phyloP scores from a whole-genome alignment of 2,888 invertebrate species.

The Kryphioiulus occultus region DNA sequence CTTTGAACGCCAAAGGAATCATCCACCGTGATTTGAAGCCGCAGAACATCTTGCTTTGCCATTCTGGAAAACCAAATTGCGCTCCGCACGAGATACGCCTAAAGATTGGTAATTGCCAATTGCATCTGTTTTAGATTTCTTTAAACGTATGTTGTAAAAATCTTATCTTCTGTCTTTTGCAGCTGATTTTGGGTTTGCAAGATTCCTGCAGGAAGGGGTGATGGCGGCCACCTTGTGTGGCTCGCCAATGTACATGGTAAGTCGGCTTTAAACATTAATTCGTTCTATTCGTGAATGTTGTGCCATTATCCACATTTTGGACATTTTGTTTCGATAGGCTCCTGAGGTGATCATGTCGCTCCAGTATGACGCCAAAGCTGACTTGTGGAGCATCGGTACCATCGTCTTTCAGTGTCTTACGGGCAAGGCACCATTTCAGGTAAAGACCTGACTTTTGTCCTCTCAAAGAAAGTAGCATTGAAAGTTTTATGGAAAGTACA shows the following conservation, averaged over 20 bases:
- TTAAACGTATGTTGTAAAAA: slow-evolving; percentile 1
- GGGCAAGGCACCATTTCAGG: slow-evolving; percentile 92
- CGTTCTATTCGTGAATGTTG: background rate
- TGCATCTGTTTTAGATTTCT: slow-evolving; percentile 25
- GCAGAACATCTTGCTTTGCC: slow-evolving; percentile 96
- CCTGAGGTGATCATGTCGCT: slow-evolving; percentile 99
- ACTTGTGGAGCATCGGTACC: slow-evolving; percentile 98
- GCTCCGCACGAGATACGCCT: slow-evolving; percentile 87
- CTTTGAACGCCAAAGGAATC: slow-evolving; percentile 95
- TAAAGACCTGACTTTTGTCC: background rate
- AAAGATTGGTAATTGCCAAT: slow-evolving; percentile 82
- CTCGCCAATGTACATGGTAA: slow-evolving; percentile 99
- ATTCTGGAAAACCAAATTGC: slow-evolving; percentile 72
- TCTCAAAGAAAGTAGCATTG: background rate
- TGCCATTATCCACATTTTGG: background rate
- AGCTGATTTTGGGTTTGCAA: slow-evolving; percentile 99
- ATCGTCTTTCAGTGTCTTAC: slow-evolving; percentile 98
- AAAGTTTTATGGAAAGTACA: background rate
- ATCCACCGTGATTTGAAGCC: slow-evolving; percentile 99
- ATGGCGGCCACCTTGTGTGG: slow-evolving; percentile 99
- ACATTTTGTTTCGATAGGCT: slow-evolving; percentile 69
- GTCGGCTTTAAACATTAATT: slow-evolving; percentile 44
- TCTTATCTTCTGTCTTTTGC: slow-evolving; percentile 58
- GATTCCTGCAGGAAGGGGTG: slow-evolving; percentile 97
- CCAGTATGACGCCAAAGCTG: slow-evolving; percentile 98